phyloP scores from a whole-genome alignment of 2,888 invertebrate species.

The Sphecodes monilicornis region DNA sequence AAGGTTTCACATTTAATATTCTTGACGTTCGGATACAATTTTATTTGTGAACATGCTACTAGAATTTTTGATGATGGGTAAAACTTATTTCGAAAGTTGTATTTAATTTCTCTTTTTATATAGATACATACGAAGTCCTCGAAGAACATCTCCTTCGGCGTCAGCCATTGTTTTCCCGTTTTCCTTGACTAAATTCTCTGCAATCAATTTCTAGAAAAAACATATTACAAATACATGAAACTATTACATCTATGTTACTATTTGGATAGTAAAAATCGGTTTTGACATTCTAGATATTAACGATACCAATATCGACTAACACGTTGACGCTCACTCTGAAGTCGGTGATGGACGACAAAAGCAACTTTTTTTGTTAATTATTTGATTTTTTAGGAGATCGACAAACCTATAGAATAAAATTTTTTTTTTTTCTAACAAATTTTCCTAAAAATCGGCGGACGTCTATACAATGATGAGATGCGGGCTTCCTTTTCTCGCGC shows the following conservation, averaged over 20 bases:
- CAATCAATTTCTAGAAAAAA: constrained; percentile 90
- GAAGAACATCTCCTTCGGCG: constrained; percentile 98
- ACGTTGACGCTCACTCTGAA: too few species aligned
- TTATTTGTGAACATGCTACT: not conserved
- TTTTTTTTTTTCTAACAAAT: too few species aligned
- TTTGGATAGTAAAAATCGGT: not conserved
- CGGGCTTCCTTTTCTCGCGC: too few species aligned
- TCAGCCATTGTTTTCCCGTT: constrained; percentile 99
- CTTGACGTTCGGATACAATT: not conserved
- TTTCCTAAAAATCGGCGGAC: too few species aligned
- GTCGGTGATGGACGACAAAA: too few species aligned
- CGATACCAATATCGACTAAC: too few species aligned
- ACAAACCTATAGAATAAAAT: too few species aligned
- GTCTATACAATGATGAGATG: too few species aligned
- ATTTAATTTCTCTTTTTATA: not conserved
- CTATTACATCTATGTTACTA: not conserved
- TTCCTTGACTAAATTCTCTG: constrained; percentile 96
- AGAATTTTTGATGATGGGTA: not conserved
- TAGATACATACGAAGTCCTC: constrained; percentile 95
- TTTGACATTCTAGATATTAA: too few species aligned
- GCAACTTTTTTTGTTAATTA: too few species aligned
- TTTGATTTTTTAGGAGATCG: too few species aligned
- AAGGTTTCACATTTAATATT: not conserved
- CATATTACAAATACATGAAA: not conserved
- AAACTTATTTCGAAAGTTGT: not conserved